A percentile compares a stretch with the other conserved stretches of the same genome.
Conservation (phyloP, 2,113 vertebrate genomes). For the Myotis brandtii region DNA sequence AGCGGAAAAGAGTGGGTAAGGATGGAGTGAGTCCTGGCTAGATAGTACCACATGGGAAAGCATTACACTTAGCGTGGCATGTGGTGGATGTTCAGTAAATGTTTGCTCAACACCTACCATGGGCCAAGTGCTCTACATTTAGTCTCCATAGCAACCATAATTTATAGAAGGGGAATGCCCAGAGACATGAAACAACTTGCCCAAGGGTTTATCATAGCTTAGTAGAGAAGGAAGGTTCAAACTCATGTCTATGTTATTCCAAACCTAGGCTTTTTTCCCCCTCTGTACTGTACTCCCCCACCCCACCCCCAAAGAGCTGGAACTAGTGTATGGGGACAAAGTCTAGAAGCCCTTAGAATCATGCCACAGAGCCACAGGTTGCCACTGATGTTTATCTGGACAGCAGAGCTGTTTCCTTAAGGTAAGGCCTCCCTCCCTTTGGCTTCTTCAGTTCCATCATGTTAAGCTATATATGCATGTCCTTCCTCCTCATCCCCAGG, state of each 20-base stretch:
- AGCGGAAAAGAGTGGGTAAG: not conserved
- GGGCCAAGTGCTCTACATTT: constrained; percentile 37
- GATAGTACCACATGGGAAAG: not conserved
- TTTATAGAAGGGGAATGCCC: constrained; percentile 46
- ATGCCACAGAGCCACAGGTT: not conserved
- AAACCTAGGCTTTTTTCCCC: not conserved
- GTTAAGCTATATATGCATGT: not conserved
- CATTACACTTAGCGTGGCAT: constrained; percentile 34
- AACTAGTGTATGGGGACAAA: not conserved
- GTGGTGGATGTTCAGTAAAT: constrained; percentile 39
- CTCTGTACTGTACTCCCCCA: not conserved
- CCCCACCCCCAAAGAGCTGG: not conserved
- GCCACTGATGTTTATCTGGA: not conserved
- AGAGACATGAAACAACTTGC: constrained; percentile 11
- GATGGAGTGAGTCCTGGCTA: not conserved
- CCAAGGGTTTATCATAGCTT: constrained; percentile 4
- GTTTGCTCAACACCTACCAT: constrained; percentile 25
- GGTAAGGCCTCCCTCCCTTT: not conserved
- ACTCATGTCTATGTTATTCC: not conserved
- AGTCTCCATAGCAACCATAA: constrained; percentile 2
- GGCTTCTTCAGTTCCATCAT: not conserved
- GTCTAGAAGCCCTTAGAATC: not conserved
- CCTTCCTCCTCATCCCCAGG: not conserved
- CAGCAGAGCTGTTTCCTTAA: not conserved
- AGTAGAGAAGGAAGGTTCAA: not conserved